A percentile compares a stretch with the other conserved stretches of the same genome.
Conservation (phyloP, 1,140 invertebrate genomes). For the Bicyclus anynana region DNA sequence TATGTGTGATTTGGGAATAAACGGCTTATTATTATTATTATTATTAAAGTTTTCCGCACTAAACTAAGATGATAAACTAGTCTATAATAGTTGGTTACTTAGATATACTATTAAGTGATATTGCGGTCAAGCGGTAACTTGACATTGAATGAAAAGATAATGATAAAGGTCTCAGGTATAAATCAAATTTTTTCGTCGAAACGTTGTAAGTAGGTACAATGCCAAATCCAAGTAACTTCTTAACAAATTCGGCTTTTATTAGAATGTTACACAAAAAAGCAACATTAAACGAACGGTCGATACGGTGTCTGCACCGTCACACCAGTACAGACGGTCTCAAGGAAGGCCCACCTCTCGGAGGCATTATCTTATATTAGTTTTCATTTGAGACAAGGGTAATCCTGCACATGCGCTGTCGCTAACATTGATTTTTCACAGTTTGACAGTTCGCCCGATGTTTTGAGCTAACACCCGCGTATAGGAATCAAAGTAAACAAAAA, state of each 20-base stretch:
- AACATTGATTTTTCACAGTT: conserved; percentile 72
- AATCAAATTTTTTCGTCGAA: neutral
- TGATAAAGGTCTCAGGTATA: neutral
- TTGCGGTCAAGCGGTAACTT: neutral
- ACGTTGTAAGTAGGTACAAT: neutral
- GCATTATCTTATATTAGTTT: conserved; percentile 32
- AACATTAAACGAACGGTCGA: conserved; percentile 18
- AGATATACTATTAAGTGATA: no score
- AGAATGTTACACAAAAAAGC: conserved; percentile 25
- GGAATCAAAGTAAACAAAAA: conserved; percentile 68
- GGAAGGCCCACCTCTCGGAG: conserved; percentile 22
- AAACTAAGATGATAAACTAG: no score
- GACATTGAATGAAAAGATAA: neutral
- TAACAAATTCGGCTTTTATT: conserved; percentile 19
- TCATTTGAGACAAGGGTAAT: conserved; percentile 37
- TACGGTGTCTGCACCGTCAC: conserved; percentile 25
- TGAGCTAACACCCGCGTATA: conserved; percentile 54
- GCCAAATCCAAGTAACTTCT: conserved; percentile 10
- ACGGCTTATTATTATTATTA: no score
- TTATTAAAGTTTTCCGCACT: no score
- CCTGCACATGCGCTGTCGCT: conserved; percentile 59
- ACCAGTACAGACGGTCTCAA: conserved; percentile 19
- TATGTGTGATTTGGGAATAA: no score
- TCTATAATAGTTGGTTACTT: no score
- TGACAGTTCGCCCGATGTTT: conserved; percentile 72